These are phyloP conservation scores for Erpobdella octoculata DNA, from an alignment of 2,888 invertebrate species.

Conservation along the genomic window DNA sequence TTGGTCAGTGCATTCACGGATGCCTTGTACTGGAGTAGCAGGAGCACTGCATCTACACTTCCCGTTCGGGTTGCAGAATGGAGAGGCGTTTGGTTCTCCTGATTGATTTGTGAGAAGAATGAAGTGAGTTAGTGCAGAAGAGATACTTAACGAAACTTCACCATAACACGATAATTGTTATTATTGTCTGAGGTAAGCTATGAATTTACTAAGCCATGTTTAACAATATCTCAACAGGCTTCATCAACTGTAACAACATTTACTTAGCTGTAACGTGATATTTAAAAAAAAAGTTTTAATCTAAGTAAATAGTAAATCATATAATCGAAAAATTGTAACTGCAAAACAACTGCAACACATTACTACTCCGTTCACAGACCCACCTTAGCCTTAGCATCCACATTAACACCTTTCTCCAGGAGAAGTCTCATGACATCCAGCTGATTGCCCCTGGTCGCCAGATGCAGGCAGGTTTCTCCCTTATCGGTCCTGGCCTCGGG, in stretches of 20 bases:
- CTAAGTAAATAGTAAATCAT: too few relatives aligned
- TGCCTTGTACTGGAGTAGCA: slow-evolving; percentile 90
- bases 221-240: too few relatives aligned
- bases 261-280: too few relatives aligned
- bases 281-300: too few relatives aligned
- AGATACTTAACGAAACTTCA: not conserved
- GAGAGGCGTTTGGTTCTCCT: slow-evolving; percentile 90
- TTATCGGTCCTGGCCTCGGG: slow-evolving; percentile 92
- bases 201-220: too few relatives aligned
- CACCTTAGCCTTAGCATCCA: slow-evolving; percentile 77
- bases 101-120: not conserved
- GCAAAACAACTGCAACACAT: not conserved
- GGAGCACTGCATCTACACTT: slow-evolving; percentile 92
- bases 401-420: slow-evolving; percentile 61
- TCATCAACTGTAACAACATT: too few relatives aligned
- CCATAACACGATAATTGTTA: too few relatives aligned
- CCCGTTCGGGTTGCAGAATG: slow-evolving; percentile 90
- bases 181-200: too few relatives aligned
- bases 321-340: not conserved
- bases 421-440: slow-evolving; percentile 97
- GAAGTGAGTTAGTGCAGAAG: too few relatives aligned
- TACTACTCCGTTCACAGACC: not conserved
- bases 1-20: slow-evolving; percentile 88
- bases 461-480: slow-evolving; percentile 93
- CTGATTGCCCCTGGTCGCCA: slow-evolving; percentile 95